Conservation (phyloP, 2,888 invertebrate species). For the Exephanes ischioxanthus region DNA sequence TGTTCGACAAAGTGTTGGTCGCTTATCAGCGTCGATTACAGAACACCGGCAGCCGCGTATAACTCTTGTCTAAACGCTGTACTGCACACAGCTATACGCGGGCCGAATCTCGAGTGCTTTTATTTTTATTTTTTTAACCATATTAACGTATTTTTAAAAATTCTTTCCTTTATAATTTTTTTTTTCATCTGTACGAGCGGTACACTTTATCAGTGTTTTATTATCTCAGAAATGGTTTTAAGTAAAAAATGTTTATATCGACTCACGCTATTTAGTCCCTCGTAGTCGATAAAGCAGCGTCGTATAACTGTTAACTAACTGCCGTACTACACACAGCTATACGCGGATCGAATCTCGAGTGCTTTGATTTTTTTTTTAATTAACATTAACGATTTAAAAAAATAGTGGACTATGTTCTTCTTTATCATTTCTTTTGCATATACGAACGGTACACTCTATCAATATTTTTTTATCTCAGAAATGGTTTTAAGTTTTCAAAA, state of each 20-base stretch:
- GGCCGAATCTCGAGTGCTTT: not conserved
- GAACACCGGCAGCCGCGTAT: not conserved
- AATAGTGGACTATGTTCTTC: too few relatives aligned
- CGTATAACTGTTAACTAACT: not conserved
- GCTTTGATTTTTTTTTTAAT: too few relatives aligned
- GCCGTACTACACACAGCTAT: not conserved
- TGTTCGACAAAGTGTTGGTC: not conserved
- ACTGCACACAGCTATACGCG: not conserved
- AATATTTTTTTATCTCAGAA: too few relatives aligned
- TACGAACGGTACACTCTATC: too few relatives aligned
- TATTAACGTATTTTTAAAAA: not conserved
- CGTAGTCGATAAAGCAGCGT: not conserved
- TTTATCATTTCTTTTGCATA: not conserved
- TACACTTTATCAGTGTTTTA: not conserved
- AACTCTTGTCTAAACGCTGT: not conserved
- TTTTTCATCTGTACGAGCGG: not conserved
- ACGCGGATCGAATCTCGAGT: not conserved
- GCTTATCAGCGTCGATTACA: not conserved
- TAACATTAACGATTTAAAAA: too few relatives aligned
- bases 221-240: not conserved
- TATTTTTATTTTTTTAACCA: not conserved
- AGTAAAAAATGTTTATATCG: not conserved
- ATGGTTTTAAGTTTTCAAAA: not conserved
- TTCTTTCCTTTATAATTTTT: not conserved
- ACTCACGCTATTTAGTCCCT: not conserved